Evolutionary conservation across 2,797 vertebrate species (phyloP), one percentile per base, ranked within the genome.

Genomic region (Poecile montanus): DNA sequence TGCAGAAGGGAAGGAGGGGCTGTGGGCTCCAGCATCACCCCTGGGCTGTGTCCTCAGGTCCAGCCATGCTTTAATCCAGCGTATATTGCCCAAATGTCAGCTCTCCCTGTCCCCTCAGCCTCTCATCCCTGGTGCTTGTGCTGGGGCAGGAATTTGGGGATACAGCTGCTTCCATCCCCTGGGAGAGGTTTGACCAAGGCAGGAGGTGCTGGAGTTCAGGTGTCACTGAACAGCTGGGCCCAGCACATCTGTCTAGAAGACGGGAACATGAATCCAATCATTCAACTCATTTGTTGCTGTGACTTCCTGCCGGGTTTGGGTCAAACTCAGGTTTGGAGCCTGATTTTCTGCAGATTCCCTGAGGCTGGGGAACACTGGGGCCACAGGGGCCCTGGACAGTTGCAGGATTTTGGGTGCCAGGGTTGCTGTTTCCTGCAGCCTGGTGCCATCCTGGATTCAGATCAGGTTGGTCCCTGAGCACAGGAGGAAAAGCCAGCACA

Each of bases 351-450:
- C 50, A 56, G 34, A 54, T 54, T 89, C 78, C 56, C 48, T 67
- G 45, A 2, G 4, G 9, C 56, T 47, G 56, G 20, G 63, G 34
- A 53, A 15, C 6, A 6, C 13, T 50, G 53, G 45, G 47, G 18
- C 14, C n/a, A 3, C 1, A 6, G 17, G 10, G 10, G 63, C 50
- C 29, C 34, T 56, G 3, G 1, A 3, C 9, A 14, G 0, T 8
- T 56, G 13, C 18, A 60, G 74, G 47, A 48, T 38, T 68, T 72
- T 3, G 58, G 50, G 50, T 83, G 23, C 56, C 3, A 2, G 42
- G 30, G 12, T 7, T 85, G 56, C 56, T 78, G 23, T 20, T 72
- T 34, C 25, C 38, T 67, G 40, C 57, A 32, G 45, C 17, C 40
- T 21, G 23, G 42, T 48, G 1, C 80, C 21, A 2, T 58, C 8